Evolutionary conservation across 2,797 vertebrate species (phyloP), one percentile per base, ranked within the genome.

Genomic region (Uromys caudimaculatus): DNA sequence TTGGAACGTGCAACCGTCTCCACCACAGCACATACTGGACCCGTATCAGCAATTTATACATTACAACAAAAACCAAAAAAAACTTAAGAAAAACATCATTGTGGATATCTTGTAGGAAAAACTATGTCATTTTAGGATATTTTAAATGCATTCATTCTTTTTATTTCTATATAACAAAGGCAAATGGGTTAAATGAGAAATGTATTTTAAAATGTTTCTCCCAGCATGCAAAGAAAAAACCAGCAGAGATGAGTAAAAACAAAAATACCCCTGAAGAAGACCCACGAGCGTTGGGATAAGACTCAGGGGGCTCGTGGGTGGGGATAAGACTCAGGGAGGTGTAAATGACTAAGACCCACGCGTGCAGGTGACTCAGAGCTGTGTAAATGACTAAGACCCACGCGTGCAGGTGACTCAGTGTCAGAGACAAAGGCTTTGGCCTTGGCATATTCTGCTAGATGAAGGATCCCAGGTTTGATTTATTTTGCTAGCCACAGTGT

Each of bases 211-310:
- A 92, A 11, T 89, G 83, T 60, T 95, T 93, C 60, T 95, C 38
- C 95, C 4, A 56, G 88, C 62, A 92, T 81, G 75, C 83, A 97
- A 95, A 97, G 86, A 95, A 92, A 64, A 38, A 96, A 94, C 35
- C 76, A 96, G 82, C 90, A 95, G 78, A 96, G 84, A 95, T 94
- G 52, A 96, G 69, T 78, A 94, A 97, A 97, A 96, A 97, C 95
- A 93, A 97, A 97, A 97, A 93, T 90, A 93, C 67, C 94, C 95
- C 76, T 97, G 95, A 73, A 92, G 90, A 96, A 96, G 91, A 95
- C 78, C 89, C 95, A 93, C 3, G 0, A 12, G 62, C 79, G 64
- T 90, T 81, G 84, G 93, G 56, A 95, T n/a, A 77, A 95, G 91
- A 97, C 84, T 96, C 91, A 94, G 67, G 44, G 67, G n/a, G n/a